phyloP scores from a whole-genome alignment of 2,113 vertebrate species.

The Genyomyrus donnyi region DNA sequence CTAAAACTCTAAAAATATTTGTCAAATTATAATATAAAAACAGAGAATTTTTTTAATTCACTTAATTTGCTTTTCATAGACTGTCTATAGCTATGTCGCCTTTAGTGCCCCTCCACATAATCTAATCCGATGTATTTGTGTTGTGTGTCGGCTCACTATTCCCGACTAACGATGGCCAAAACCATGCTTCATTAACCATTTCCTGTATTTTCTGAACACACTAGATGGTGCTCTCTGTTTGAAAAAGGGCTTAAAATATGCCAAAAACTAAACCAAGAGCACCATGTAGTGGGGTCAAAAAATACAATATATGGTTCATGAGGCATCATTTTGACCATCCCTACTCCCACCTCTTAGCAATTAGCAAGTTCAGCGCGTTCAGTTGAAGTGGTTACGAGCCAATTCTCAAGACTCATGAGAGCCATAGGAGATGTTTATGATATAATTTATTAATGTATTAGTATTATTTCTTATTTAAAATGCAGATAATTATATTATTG shows the following conservation, averaged over 20 bases:
- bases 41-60: neutral
- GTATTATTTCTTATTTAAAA: neutral
- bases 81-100: neutral
- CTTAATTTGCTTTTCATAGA: neutral
- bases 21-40: neutral
- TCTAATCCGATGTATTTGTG: too few relatives aligned
- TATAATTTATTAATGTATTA: neutral
- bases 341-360: neutral
- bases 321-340: neutral
- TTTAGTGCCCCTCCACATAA: neutral
- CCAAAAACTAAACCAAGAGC: neutral
- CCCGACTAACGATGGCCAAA: neutral
- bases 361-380: neutral
- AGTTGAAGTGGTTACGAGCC: neutral
- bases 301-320: neutral
- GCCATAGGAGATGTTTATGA: neutral
- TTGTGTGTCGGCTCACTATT: neutral
- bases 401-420: neutral
- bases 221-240: neutral
- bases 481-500: neutral
- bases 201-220: neutral
- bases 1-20: neutral
- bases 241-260: neutral
- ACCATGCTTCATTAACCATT: neutral
- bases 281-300: neutral